These are phyloP conservation scores for Amphiprion clarkii DNA, from an alignment of 2,797 vertebrate species.

Conservation along the genomic window DNA sequence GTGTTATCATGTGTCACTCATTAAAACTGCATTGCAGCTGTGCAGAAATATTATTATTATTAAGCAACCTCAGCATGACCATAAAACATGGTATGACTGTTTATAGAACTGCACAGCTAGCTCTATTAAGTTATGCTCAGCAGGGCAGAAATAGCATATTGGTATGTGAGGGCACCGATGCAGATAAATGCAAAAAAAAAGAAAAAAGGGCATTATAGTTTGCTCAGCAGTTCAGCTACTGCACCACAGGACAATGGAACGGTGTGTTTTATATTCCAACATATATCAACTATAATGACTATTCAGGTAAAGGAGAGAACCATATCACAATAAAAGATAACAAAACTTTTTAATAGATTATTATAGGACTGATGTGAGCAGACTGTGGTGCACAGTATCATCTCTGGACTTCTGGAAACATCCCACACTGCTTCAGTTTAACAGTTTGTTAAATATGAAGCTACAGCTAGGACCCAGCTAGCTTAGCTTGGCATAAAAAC, in stretches of 20 bases:
- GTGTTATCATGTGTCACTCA: not conserved
- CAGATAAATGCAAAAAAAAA: slow-evolving; percentile 26
- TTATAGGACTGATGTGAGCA: not conserved
- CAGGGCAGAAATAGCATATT: slow-evolving; percentile 15
- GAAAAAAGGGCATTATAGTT: slow-evolving; percentile 15
- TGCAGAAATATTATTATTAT: slow-evolving; percentile 1
- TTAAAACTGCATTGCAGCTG: not conserved
- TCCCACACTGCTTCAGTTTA: not conserved
- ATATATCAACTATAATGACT: not conserved
- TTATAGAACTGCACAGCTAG: not conserved
- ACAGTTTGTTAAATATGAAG: not conserved
- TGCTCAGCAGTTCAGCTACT: slow-evolving; percentile 49
- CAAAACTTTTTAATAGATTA: not conserved
- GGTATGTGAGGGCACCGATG: slow-evolving; percentile 14
- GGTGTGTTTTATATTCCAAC: not conserved
- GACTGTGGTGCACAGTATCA: too few relatives aligned
- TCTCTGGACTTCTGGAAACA: not conserved
- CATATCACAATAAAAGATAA: not conserved
- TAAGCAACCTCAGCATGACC: slow-evolving; percentile 3
- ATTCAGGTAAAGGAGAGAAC: not conserved
- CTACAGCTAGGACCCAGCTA: not conserved
- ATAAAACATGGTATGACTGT: not conserved
- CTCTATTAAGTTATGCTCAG: slow-evolving; percentile 20
- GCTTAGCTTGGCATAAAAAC: not conserved
- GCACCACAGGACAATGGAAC: slow-evolving; percentile 22